Evolutionary conservation across 2,888 invertebrate genomes (phyloP).

Genomic region (Calliphora vomitoria): DNA sequence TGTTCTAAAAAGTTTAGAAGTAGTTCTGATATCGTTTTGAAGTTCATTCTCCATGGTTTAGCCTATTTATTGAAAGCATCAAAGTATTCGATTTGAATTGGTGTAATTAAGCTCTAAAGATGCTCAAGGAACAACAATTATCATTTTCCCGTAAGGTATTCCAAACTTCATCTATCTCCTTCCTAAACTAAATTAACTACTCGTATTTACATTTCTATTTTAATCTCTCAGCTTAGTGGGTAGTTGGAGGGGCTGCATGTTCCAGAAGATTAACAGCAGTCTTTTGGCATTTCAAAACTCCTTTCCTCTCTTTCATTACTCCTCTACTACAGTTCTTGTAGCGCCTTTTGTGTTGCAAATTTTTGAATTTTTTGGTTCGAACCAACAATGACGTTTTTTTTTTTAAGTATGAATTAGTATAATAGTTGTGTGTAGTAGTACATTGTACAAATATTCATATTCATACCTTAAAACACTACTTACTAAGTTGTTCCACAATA

Average conservation of each 20-base stretch:
- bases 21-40: too few species aligned
- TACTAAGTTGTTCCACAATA: not conserved
- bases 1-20: too few species aligned
- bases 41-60: too few species aligned
- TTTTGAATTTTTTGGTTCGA: slow-evolving; percentile 3
- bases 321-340: not conserved
- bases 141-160: not conserved
- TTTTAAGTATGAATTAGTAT: slow-evolving; percentile 31
- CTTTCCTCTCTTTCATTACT: not conserved
- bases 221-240: not conserved
- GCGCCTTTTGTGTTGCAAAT: not conserved
- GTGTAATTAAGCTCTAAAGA: too few species aligned
- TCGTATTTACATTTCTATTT: not conserved
- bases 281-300: slow-evolving; percentile 1
- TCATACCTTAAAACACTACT: slow-evolving; percentile 12
- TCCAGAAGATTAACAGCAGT: not conserved
- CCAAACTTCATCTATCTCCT: not conserved
- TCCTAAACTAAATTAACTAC: not conserved
- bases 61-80: too few species aligned
- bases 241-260: not conserved
- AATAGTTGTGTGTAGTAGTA: slow-evolving; percentile 8
- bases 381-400: slow-evolving; percentile 16
- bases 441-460: slow-evolving; percentile 16
- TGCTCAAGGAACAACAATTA: too few species aligned
- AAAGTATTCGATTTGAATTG: too few species aligned